These are phyloP conservation scores for Hemichromis elongatus DNA, from an alignment of 2,113 vertebrate species.

Conservation along the genomic window DNA sequence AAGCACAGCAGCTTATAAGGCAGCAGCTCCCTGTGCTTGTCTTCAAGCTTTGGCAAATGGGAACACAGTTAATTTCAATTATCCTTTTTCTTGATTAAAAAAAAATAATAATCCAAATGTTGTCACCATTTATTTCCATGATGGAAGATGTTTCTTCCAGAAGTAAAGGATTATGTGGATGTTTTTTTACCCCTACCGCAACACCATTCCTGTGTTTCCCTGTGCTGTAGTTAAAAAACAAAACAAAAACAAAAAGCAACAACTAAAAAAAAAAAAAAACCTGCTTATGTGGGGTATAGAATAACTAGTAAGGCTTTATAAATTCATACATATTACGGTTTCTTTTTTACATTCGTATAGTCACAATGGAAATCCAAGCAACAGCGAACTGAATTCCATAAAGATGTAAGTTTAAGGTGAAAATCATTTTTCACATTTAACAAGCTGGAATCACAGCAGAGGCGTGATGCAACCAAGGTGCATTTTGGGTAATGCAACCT, in stretches of 20 bases:
- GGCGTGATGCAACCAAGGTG: neutral
- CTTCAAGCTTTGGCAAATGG: neutral
- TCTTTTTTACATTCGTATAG: neutral
- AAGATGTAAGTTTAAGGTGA: neutral
- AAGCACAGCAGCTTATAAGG: neutral
- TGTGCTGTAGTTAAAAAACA: neutral
- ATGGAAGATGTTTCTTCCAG: neutral
- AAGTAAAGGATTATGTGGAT: neutral
- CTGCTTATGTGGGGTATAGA: neutral
- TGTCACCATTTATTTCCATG: neutral
- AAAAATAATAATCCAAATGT: neutral
- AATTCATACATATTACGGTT: neutral
- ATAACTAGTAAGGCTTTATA: neutral
- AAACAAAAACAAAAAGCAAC: neutral
- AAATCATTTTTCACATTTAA: neutral
- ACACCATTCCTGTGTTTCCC: neutral
- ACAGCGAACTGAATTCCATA: neutral
- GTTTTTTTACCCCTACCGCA: neutral
- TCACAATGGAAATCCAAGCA: neutral
- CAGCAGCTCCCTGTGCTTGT: neutral
- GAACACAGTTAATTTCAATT: neutral
- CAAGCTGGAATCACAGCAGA: neutral
- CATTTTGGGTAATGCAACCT: neutral
- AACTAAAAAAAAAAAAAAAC: neutral
- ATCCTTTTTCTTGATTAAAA: neutral